Base-by-base conservation (phyloP, 2,888 invertebrate species). In the Cheilosia grossa region DNA sequence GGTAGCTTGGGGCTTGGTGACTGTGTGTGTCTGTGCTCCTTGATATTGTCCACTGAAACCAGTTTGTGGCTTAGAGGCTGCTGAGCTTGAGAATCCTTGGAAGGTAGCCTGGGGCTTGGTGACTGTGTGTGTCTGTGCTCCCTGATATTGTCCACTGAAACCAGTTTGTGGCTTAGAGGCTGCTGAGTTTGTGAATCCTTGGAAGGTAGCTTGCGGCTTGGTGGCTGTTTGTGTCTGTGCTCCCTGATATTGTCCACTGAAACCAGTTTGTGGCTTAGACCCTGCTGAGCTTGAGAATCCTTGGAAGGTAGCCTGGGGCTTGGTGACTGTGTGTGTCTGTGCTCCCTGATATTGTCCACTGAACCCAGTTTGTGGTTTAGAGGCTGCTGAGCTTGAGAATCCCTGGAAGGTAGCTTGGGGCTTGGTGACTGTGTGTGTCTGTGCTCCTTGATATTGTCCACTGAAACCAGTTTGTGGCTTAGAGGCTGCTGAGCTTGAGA, bases 331-430 rank as follows among this genome's bases (percentile, higher is more conserved):
- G 0, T 21, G 17, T 21, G 37, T 49, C 5, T 4, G 4, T n/a
- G 27, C 1, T 15, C n/a, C 5, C 15, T n/a, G n/a, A 2, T 54
- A 54, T 54, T 30, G 30, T 54, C 54, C 5, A n/a, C 27, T 6
- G 27, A 27, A 27, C 0, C 27, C 27, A 7, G 53, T 1, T 2
- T 53, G 54, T 1, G 67, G 67, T 15, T 10, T 67, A 30, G 49
- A n/a, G 10, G 17, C 17, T 3, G 61, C 30, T 1, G 61, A 37
- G 13, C 13, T 10, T 13, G 61, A 2, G 9, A 49, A 37, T 37
- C 64, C 64, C n/a, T 64, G 64, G 21, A 63, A 47, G 0, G 33
- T 15, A 15, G 6, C 13, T 63, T 63, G 63, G 0, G 63, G 66
- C 9, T 40, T 53, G 4, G 19, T 3, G 1, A 27, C 49, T 40